Evolutionary conservation across 2,888 invertebrate genomes (phyloP), one percentile per base, ranked within the genome.

Genomic region (Kuschelorhynchus macadamiae): DNA sequence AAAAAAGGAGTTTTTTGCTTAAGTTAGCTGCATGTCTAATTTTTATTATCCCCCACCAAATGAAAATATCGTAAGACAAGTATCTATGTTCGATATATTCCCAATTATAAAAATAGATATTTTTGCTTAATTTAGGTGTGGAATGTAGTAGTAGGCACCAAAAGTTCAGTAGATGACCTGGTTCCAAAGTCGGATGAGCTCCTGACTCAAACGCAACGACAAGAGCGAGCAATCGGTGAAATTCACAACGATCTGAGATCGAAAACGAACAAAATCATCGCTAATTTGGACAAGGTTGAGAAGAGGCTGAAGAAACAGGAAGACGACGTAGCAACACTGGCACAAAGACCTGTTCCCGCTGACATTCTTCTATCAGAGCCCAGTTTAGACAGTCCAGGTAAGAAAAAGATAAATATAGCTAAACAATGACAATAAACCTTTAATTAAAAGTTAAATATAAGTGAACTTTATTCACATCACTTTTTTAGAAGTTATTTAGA

Each of bases 161-260:
- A 95, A 80, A 93, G 92, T 77, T 93, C 94, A 0, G 93, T 95
- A 0, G 94, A 95, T 81, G 91, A 93, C 81, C 85, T 95, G 55
- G 88, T 95, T 36, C 94, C 95, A 0, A 95, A 95, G 83, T 94
- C 94, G 0, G 94, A 95, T 79, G 93, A 94, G 76, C 84, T 95
- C 3, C 84, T 95, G 11, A 92, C 93, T 0, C 94, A 95, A 82
- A 94, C 93, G 0, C 94, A 94, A 77, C 85, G 95, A 1, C 95
- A 95, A 79, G 94, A 95, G 79, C 87, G 95, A 4, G 94, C 94
- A 0, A 94, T 95, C 72, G 93, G 90, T 32, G 93, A 94, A 82
- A 94, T 95, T 62, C 94, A 94, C 81, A 91, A 89, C 62, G 95
- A 95, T 80, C 84, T 94, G 36, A 87, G 92, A 71, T 85, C 91